phyloP scores from a whole-genome alignment of 2,113 vertebrate genomes.

The Megaceryle torquata region DNA sequence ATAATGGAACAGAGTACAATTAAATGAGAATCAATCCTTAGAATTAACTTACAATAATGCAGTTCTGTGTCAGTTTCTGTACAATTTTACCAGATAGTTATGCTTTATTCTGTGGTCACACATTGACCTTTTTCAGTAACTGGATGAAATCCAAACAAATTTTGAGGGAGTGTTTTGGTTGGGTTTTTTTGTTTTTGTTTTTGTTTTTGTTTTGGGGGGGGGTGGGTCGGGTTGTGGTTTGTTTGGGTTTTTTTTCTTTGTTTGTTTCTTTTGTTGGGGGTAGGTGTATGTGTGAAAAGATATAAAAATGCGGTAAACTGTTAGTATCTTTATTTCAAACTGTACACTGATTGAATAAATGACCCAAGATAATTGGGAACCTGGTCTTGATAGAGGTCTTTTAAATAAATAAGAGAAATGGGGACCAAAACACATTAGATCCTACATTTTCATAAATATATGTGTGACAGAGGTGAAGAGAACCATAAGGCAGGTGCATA shows the following conservation, averaged over 20 bases:
- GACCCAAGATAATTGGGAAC: background rate
- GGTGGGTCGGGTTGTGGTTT: no score
- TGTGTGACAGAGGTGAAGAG: background rate
- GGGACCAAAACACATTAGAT: background rate
- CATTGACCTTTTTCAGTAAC: background rate
- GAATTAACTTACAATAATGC: background rate
- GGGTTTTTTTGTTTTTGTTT: background rate
- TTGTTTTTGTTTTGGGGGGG: background rate
- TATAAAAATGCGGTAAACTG: background rate
- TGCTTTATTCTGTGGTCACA: background rate
- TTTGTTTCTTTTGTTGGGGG: background rate
- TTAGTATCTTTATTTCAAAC: background rate
- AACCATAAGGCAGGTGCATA: conserved; percentile 15
- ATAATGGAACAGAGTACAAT: background rate
- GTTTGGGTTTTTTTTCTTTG: background rate
- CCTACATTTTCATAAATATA: background rate
- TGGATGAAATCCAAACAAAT: background rate
- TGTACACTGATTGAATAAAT: background rate
- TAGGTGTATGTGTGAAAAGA: background rate
- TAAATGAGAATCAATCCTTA: background rate
- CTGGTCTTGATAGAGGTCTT: background rate
- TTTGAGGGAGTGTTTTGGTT: background rate
- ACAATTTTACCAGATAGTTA: background rate
- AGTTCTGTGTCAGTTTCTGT: background rate
- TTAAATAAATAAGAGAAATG: background rate